Base-by-base conservation (phyloP, 2,797 vertebrate species). In the Enteromius fasciolatus region DNA sequence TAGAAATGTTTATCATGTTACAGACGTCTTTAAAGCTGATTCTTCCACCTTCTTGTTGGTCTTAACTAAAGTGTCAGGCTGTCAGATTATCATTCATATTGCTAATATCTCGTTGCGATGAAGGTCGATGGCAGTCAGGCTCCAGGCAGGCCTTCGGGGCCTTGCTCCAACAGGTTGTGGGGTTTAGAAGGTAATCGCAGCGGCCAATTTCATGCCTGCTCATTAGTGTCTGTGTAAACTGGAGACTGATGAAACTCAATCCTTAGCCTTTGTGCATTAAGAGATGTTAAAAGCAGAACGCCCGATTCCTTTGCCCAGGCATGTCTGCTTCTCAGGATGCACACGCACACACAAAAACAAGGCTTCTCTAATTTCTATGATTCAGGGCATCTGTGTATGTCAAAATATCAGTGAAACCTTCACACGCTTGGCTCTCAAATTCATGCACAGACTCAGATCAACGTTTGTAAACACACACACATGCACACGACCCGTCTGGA, bases 241-340 rank as follows among this genome's bases (percentile, higher is more conserved):
- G 73, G 70, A 61, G 57, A 78, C 61, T 77, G 46, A 83, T 88
- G 87, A 92, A 93, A 93, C 86, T 86, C 88, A 93, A 93, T 90
- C 91, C 69, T 89, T 54, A 88, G 88, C 90, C 91, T 92, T 89
- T 92, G 91, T 91, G 89, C 86, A 86, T 89, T 83, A 88, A 87
- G 87, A 88, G 88, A 85, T 80, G 81, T 66, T 69, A 83, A 87
- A 85, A 87, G 69, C 72, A 64, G 46, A 84, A 89, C 83, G 67
- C 61, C 86, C 78, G 86, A 89, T 61, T 79, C 57, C 85, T 87
- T 84, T 93, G 94, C 88, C 89, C 87, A 90, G 92, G 92, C 93
- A 92, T 86, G 93, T 89, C 33, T 2, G 70, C 67, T 74, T 54
- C 46, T 64, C 57, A 84, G 57, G 76, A 63, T 73, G 85, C 87